Base-by-base conservation (phyloP, 2,888 invertebrate genomes). In the Piscicola geometra region DNA sequence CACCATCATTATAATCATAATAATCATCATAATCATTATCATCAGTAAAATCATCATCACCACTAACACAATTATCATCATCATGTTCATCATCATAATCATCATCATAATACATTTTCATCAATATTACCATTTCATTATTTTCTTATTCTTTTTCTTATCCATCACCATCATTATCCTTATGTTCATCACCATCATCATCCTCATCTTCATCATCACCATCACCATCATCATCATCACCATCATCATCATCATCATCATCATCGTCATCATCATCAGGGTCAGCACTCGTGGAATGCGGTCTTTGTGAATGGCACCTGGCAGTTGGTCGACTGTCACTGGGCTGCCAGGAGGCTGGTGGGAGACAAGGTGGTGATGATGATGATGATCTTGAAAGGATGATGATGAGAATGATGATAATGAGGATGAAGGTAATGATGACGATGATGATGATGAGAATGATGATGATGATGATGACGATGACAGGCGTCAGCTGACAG, bases 271-370 rank as follows among this genome's bases (percentile, higher is more conserved):
- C 82, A 0, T 83, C 3, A 83, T 3, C 81, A 82, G 74, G 85
- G 84, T 77, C 84, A 84, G 79, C 85, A 85, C 80, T 84, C 85
- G 1, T 85, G 85, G 85, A 85, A 85, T 69, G 83, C 85, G 28
- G 85, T 85, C n/a, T 83, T 85, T 77, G 84, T 85, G 77, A 83
- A 85, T 60, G 84, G 84, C 12, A 83, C 83, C 33, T 85, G 85
- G 85, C 84, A 85, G 70, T 80, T 85, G 68, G 83, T 85, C 9
- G 85, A 85, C 79, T 84, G 84, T 66, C 85, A 85, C 79, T 85
- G 85, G 85, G 85, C 85, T 1, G 85, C 85, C 2, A 80, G 86
- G n/a, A 81, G 86, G 60, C 83, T 85, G 77, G 84, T 86, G 35
- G 85, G 86, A 67, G 85, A 85, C 78, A 84, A 85, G 80, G 81